Evolutionary conservation across 2,797 vertebrate species (phyloP).

Genomic region (Salarias fasciatus): DNA sequence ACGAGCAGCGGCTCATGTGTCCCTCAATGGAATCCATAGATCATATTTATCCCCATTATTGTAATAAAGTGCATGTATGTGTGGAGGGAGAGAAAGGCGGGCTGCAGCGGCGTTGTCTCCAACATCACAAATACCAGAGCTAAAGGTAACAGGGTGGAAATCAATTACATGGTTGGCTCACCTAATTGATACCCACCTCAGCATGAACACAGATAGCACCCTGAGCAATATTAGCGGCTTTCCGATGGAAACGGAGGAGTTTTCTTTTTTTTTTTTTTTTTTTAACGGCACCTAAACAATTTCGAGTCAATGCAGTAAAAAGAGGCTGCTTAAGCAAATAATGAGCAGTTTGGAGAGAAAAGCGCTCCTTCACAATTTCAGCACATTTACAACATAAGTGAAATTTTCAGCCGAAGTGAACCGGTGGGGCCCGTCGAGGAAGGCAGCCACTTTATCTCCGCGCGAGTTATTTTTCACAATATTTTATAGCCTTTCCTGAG

Average conservation of each 20-base stretch:
- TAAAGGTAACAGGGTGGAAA: constrained; percentile 81
- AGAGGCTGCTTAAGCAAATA: constrained; percentile 40
- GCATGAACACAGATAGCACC: constrained; percentile 78
- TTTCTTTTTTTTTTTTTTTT: constrained; percentile 43
- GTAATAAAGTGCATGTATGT: constrained; percentile 59
- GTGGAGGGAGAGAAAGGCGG: constrained; percentile 53
- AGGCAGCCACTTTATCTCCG: constrained; percentile 3
- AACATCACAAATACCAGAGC: constrained; percentile 68
- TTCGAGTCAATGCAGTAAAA: constrained; percentile 28
- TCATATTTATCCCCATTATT: constrained; percentile 57
- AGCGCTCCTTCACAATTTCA: background rate
- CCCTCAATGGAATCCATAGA: constrained; percentile 54
- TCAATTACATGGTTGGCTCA: constrained; percentile 85
- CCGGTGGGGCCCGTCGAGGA: background rate
- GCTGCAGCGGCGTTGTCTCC: constrained; percentile 35
- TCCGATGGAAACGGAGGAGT: constrained; percentile 43
- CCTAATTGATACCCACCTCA: constrained; percentile 78
- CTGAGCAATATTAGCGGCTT: constrained; percentile 58
- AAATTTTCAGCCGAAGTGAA: constrained; percentile 2
- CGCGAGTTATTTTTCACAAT: constrained; percentile 23
- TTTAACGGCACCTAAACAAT: constrained; percentile 39
- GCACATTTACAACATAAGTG: background rate
- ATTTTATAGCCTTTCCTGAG: constrained; percentile 5
- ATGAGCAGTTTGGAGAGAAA: background rate
- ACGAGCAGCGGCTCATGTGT: constrained; percentile 38